Base-by-base conservation (phyloP, 1,140 invertebrate genomes). In the Aradophagus sp. region DNA sequence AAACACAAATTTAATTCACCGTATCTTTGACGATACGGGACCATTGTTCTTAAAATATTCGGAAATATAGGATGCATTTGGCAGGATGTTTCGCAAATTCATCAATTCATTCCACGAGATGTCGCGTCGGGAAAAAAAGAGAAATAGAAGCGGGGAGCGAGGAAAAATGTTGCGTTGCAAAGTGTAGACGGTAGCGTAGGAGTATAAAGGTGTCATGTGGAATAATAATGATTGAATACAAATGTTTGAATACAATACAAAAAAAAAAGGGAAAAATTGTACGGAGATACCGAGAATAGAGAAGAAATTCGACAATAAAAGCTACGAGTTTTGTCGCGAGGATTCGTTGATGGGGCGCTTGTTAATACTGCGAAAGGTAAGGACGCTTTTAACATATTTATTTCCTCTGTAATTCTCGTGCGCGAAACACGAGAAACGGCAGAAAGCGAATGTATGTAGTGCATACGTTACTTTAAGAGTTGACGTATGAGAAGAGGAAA, bases 221-320 rank as follows among this genome's bases (percentile, higher is more conserved):
- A 70, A 70, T 70, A 70, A 36, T 58, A 70, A 70, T 63, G 67
- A 70, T 58, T 44, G 67, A 70, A 70, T 53, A 63, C 67, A 58
- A 70, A 70, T 63, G 67, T 55, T 58, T 52, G 35, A 52, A 52
- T 56, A 70, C 58, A 69, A 56, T 62, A 58, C 38, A 52, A 56
- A 61, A 68, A 68, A 56, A 17, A 13, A 17, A 27, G 15, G 47
- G 39, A 10, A 42, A 41, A 61, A 55, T 53, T 29, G 41, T n/a
- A n/a, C n/a, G n/a, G n/a, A n/a, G n/a, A n/a, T 19, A 47, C 26
- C 35, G 35, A 59, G 55, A 68, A 55, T 47, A 53, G 55, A 48
- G 45, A 61, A 68, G 45, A 61, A 48, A 68, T 39, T 27, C 56
- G 12, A 55, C 50, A 50, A 69, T 69, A 56, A 62, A 69, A 56